Conservation (phyloP, 2,113 vertebrate genomes). For the Columbina picui region DNA sequence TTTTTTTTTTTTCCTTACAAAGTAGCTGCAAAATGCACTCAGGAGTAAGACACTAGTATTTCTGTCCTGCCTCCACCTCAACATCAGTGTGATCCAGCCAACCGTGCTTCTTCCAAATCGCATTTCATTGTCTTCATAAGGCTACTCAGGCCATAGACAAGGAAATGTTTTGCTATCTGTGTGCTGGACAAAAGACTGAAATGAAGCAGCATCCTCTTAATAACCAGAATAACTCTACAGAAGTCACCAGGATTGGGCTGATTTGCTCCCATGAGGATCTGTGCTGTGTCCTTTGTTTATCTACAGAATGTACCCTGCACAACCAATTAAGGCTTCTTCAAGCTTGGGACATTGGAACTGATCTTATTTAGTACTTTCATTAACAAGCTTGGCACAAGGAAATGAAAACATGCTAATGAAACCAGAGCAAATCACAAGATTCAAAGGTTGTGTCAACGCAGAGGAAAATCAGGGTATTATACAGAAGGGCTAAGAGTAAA, state of each 20-base stretch:
- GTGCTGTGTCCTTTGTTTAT: constrained; percentile 10
- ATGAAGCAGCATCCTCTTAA: neutral
- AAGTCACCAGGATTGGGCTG: constrained; percentile 5
- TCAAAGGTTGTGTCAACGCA: neutral
- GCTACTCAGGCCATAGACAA: neutral
- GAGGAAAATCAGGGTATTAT: neutral
- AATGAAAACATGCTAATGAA: constrained; percentile 43
- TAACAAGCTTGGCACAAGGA: constrained; percentile 15
- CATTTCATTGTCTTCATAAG: neutral
- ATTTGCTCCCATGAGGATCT: neutral
- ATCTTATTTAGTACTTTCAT: constrained; percentile 51
- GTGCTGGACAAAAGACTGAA: neutral
- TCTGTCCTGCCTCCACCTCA: neutral
- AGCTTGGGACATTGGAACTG: constrained; percentile 22
- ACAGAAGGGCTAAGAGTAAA: neutral
- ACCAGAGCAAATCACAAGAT: neutral
- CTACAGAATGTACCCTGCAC: constrained; percentile 14
- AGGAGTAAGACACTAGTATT: neutral
- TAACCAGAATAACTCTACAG: neutral
- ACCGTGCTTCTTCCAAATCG: neutral
- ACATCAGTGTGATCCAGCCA: neutral
- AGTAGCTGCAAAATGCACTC: neutral
- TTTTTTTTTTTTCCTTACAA: neutral
- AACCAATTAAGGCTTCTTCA: constrained; percentile 34
- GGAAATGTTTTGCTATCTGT: neutral